phyloP scores from a whole-genome alignment of 2,888 invertebrate genomes.

The Epirrhoe tristata region DNA sequence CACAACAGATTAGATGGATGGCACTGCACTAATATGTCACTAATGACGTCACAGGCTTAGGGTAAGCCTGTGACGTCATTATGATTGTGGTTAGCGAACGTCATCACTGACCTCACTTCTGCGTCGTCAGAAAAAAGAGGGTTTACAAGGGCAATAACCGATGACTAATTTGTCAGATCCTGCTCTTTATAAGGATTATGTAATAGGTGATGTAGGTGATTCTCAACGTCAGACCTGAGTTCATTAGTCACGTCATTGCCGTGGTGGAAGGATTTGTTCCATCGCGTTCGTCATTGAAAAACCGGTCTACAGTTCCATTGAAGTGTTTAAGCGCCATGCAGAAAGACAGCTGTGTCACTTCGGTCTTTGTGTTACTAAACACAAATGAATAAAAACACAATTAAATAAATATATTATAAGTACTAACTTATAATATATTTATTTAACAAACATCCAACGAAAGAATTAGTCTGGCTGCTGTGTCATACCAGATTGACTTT shows the following conservation, averaged over 20 bases:
- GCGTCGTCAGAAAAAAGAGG: not conserved
- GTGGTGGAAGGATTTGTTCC: constrained; percentile 3
- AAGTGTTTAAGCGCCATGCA: constrained; percentile 20
- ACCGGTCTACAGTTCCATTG: constrained; percentile 35
- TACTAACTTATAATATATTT: too few relatives aligned
- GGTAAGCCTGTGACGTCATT: not conserved
- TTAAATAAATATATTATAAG: too few relatives aligned
- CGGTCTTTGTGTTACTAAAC: too few relatives aligned
- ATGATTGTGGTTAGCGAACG: not conserved
- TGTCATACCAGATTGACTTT: too few relatives aligned
- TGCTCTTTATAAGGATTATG: constrained; percentile 2
- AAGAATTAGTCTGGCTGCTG: too few relatives aligned
- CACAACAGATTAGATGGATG: too few relatives aligned
- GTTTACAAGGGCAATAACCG: constrained; percentile 14
- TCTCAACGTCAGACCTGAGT: constrained; percentile 20
- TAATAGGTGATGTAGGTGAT: constrained; percentile 24
- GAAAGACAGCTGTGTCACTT: constrained; percentile 17
- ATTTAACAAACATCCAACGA: too few relatives aligned
- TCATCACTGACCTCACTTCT: not conserved
- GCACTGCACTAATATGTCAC: not conserved
- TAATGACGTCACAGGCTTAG: not conserved
- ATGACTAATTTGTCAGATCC: constrained; percentile 22
- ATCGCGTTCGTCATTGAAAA: constrained; percentile 33
- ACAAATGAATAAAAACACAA: too few relatives aligned
- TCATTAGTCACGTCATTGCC: constrained; percentile 34